These are phyloP conservation scores for Neostethus bicornis DNA, from an alignment of 2,797 vertebrate species.

Conservation along the genomic window DNA sequence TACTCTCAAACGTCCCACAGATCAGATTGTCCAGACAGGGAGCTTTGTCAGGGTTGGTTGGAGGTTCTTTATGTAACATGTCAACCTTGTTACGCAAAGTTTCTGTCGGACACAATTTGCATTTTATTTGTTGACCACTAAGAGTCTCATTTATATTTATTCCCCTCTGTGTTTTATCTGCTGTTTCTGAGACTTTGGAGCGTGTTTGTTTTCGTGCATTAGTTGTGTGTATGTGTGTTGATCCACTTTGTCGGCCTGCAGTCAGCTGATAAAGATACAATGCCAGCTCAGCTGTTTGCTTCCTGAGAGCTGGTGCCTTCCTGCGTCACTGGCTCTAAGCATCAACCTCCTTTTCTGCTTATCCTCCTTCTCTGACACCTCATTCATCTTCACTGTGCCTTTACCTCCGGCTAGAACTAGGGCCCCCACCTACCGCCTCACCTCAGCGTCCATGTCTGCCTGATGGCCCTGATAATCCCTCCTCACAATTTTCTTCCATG, in stretches of 20 bases:
- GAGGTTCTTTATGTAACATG: conserved; percentile 20
- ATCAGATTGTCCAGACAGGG: conserved; percentile 4
- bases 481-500: conserved; percentile 5
- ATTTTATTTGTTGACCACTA: conserved; percentile 25
- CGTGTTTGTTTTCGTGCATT: conserved; percentile 15
- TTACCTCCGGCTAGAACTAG: conserved; percentile 2
- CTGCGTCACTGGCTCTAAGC: conserved; percentile 40
- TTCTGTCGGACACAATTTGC: conserved; percentile 16
- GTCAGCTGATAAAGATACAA: conserved; percentile 74
- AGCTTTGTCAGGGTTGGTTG: conserved; percentile 9
- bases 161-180: conserved; percentile 16
- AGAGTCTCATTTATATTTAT: conserved; percentile 20
- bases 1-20: conserved; percentile 1
- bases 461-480: conserved; percentile 5
- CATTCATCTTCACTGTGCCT: conserved; percentile 12
- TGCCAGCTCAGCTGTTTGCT: conserved; percentile 73
- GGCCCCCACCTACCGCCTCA: conserved; percentile 4
- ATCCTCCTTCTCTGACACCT: conserved; percentile 10
- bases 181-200: conserved; percentile 36
- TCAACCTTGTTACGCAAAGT: conserved; percentile 26
- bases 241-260: conserved; percentile 69
- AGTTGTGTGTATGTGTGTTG: conserved; percentile 17
- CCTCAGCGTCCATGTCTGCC: background rate
- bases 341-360: conserved; percentile 16
- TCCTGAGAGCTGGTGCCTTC: conserved; percentile 25